Evolutionary conservation across 2,797 vertebrate genomes (phyloP).

Genomic region (Phataginus tetradactyla): DNA sequence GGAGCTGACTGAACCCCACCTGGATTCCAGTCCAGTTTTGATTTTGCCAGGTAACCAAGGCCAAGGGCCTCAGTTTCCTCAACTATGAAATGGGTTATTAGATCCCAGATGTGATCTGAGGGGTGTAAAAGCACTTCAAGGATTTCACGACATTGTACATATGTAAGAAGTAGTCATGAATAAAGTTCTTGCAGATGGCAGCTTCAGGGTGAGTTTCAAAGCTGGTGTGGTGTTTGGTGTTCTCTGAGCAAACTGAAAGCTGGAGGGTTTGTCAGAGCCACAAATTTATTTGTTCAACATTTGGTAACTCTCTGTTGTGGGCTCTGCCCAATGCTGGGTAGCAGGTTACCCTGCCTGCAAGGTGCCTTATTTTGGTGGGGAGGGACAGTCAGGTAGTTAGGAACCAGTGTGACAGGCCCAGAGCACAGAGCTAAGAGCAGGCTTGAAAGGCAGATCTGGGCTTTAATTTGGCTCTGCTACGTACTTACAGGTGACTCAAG

Average conservation of each 20-base stretch:
- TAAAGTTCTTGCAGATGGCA: not conserved
- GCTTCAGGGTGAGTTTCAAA: not conserved
- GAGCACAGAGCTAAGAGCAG: accelerated
- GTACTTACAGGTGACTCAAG: not conserved
- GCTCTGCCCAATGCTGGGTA: not conserved
- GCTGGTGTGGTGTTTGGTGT: accelerated
- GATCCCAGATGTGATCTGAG: not conserved
- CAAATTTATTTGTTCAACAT: accelerated
- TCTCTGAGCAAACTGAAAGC: accelerated
- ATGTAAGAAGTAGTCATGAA: accelerated
- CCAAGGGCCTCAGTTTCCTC: not conserved
- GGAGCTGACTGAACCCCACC: accelerated
- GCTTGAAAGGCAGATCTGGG: not conserved
- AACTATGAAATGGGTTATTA: not conserved
- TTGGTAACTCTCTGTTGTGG: not conserved
- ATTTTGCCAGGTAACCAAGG: not conserved
- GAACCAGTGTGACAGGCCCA: not conserved
- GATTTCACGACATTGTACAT: accelerated
- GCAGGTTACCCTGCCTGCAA: not conserved
- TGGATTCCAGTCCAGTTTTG: accelerated
- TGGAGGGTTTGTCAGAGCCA: accelerated
- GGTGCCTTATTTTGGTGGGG: not conserved
- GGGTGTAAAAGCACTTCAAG: not conserved
- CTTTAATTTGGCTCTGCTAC: not conserved
- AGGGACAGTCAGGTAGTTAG: not conserved